Percentiles rank a stretch among this genome's conserved stretches.
Conservation (phyloP, 2,888 invertebrate species). For the Sphaerophoria rueppellii region DNA sequence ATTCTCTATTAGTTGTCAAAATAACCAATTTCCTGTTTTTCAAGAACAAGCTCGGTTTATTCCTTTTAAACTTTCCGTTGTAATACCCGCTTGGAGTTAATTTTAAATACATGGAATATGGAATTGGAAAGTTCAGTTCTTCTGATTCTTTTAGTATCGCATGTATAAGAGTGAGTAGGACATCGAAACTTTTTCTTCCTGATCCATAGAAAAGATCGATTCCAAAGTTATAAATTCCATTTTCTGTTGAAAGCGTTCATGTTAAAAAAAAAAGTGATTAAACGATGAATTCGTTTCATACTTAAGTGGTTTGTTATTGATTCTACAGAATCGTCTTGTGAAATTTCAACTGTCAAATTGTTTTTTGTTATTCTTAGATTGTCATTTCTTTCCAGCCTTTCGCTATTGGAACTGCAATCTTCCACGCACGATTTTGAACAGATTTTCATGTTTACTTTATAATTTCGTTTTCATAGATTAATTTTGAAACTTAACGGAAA, state of each 20-base stretch:
- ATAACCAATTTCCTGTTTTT: slow-evolving; percentile 60
- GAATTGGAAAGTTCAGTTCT: slow-evolving; percentile 76
- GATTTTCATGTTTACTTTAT: no score
- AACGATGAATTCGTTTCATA: neutral
- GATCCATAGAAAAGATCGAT: slow-evolving; percentile 78
- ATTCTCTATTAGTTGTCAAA: slow-evolving; percentile 76
- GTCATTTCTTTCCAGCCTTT: neutral
- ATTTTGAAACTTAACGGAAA: no score
- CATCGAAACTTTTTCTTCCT: slow-evolving; percentile 74
- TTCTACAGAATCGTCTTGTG: slow-evolving; percentile 5
- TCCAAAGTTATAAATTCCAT: slow-evolving; percentile 74
- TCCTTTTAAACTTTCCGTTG: slow-evolving; percentile 75
- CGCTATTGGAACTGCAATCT: neutral
- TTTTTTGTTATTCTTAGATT: slow-evolving; percentile 16
- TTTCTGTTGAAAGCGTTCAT: slow-evolving; percentile 9
- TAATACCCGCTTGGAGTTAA: slow-evolving; percentile 78
- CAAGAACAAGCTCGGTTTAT: slow-evolving; percentile 53
- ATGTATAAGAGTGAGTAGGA: slow-evolving; percentile 77
- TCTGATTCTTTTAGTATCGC: slow-evolving; percentile 76
- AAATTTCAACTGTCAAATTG: slow-evolving; percentile 47
- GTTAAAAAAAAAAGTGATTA: neutral
- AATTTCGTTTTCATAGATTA: no score
- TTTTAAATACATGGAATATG: slow-evolving; percentile 76
- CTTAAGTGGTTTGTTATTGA: slow-evolving; percentile 32
- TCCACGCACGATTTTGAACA: neutral